Base-by-base conservation (phyloP, 1,140 invertebrate genomes). In the Papilio polyxenes region DNA sequence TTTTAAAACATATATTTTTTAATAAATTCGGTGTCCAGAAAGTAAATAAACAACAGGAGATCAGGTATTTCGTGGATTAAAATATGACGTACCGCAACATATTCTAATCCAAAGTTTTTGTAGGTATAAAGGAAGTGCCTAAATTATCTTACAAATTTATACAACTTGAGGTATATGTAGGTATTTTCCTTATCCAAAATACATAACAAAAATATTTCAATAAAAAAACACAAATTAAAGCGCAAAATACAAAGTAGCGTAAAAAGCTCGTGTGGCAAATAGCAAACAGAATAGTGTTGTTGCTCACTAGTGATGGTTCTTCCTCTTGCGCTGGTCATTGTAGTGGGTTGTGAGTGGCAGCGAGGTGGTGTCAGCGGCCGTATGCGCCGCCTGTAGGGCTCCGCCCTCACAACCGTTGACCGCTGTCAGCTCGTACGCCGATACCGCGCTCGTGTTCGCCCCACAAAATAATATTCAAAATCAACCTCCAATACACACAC, bases 391-490 rank as follows among this genome's bases (percentile, higher is more conserved):
- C 17, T 74, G 74, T 78, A 83, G 82, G n/a, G 59, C 81, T 62
- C 82, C 85, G 81, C 81, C 82, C 56, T 53, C 79, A 78, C 65
- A 65, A 44, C 82, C 69, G 75, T 78, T 76, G 56, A 82, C 84
- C 87, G 85, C 82, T 51, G 90, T 92, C 90, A 92, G 83, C 91
- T 92, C 90, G 86, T 89, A 92, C 75, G 85, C 83, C 86, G 85
- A 81, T 82, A 82, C 83, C 87, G 88, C 77, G 83, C 82, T 87
- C 86, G 88, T 56, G 83, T 85, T 88, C 81, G 86, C 83, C 81
- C 89, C 84, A 83, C 69, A 75, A 83, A 56, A 62, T 49, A 11
- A 79, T 44, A 49, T 80, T 80, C 44, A 80, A 40, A 15, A 75
- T 37, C n/a, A 75, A 76, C 7, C 44, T 49, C 75, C 20, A 7